Base-by-base conservation (phyloP, 2,888 invertebrate species). In the Thysanoteuthis rhombus region DNA sequence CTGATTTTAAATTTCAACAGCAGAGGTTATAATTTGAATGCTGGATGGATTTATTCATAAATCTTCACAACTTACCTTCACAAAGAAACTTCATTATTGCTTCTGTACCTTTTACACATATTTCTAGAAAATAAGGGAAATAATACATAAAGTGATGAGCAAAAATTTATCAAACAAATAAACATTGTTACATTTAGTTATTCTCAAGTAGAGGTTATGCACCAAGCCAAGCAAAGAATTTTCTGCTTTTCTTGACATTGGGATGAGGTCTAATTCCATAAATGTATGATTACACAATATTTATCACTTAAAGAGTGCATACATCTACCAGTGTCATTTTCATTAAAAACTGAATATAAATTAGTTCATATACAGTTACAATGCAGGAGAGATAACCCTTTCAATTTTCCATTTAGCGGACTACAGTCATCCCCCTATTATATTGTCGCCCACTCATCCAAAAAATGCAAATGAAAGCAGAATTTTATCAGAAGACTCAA, bases 61-160 rank as follows among this genome's bases (percentile, higher is more conserved):
- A 39, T 45, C 38, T 40, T 36, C 12, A 89, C 40, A 38, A 94
- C 96, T 96, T 97, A 97, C 98, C 98, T 95, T 97, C 96, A 96
- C 97, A 97, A 94, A 98, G 97, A 97, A 97, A 98, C 96, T 97
- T 97, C 97, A 98, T 98, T 95, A 98, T 98, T 94, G 97, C 97
- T 96, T 97, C 97, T 47, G 98, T 98, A 93, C 98, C 98, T 95
- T 97, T 97, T 93, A 96, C 96, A 90, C 97, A 97, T 94, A 98
- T 97, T 94, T 98, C 98, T 95, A 97, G 94, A 95, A 95, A 93
- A 94, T 16, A 94, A 42, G 93, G 89, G 10, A 89, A 93, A 94
- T 40, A 91, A 39, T 39, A 2, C n/a, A 75, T 10, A 36, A 16
- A 36, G 1, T n/a, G 10, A 19, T n/a, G 16, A n/a, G n/a, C 1